Conservation (phyloP, 2,888 invertebrate genomes). For the Baccha elongata region DNA sequence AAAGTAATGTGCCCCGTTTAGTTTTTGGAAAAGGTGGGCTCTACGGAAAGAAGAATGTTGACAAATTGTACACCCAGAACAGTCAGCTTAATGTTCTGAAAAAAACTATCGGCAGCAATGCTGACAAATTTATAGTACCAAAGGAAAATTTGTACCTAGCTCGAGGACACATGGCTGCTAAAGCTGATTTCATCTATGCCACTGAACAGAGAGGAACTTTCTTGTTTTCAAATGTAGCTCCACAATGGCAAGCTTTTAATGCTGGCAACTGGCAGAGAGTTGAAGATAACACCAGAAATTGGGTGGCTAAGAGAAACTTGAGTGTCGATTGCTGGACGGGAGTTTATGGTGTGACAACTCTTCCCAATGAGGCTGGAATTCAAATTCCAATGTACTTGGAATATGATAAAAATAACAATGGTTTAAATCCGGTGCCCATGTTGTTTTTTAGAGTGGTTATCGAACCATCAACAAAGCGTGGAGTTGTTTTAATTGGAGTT, state of each 20-base stretch:
- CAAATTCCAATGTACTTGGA: constrained; percentile 81
- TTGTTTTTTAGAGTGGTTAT: constrained; percentile 85
- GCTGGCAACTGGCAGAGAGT: constrained; percentile 84
- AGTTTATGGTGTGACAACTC: constrained; percentile 83
- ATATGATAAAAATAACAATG: constrained; percentile 78
- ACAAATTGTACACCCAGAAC: constrained; percentile 78
- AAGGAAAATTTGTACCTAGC: constrained; percentile 78
- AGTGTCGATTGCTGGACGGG: constrained; percentile 84
- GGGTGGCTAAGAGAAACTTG: constrained; percentile 79
- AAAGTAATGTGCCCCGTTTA: constrained; percentile 80
- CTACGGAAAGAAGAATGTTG: constrained; percentile 78
- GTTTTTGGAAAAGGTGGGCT: constrained; percentile 77
- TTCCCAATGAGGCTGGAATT: constrained; percentile 82
- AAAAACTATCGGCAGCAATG: constrained; percentile 11
- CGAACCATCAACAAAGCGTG: constrained; percentile 82
- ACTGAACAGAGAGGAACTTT: constrained; percentile 83
- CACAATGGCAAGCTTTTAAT: constrained; percentile 85
- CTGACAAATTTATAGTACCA: constrained; percentile 74
- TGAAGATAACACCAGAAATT: constrained; percentile 82
- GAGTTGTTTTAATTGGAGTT: constrained; percentile 84
- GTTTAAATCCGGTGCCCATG: constrained; percentile 84
- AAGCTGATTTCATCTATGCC: constrained; percentile 83
- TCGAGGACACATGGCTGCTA: constrained; percentile 83
- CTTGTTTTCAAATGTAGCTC: constrained; percentile 83
- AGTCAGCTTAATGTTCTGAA: constrained; percentile 75